Evolutionary conservation across 2,113 vertebrate species (phyloP), one percentile per base, ranked within the genome.

Genomic region (Carlito syrichta): DNA sequence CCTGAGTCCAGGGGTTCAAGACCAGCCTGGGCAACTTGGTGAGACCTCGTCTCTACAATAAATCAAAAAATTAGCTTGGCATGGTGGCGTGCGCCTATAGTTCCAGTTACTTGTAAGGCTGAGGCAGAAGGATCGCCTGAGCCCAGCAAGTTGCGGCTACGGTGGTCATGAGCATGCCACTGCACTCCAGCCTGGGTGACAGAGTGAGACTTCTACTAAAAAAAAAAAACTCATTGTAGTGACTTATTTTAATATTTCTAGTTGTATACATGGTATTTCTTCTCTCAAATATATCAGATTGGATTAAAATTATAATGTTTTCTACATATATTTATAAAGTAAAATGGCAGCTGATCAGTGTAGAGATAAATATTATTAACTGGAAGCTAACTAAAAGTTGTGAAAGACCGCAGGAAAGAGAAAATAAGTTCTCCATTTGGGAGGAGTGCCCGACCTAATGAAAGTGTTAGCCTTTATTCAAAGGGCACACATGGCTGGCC

Each of bases 281-380:
- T 85, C 40, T 81, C 40, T 22, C 50, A 94, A 82, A 85, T 50
- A 52, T 45, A 71, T 60, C n/a, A 66, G 77, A 54, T 79, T 94
- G 27, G 4, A 81, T 86, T 96, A 86, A 95, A 86, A 62, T 85
- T 20, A n/a, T 58, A 94, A 69, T 74, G 66, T 86, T 88, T 91
- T 38, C 43, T 76, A 68, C 38, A 88, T 89, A 56, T 73, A 86
- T 71, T 86, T 79, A 66, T 58, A 91, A 68, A 76, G 83, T 32
- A 52, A 52, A 69, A 52, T 40, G 60, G 22, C 48, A 86, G 23
- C 16, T 25, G 22, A 84, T 43, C 13, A 77, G 11, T 11, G 76
- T 66, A n/a, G 4, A 58, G 63, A 69, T 0, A 77, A 54, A 54
- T 93, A 19, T 58, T 92, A 27, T 27, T 95, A 76, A 22, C n/a